phyloP scores from a whole-genome alignment of 2,797 vertebrate species.

The Phrynocephalus vlangalii region DNA sequence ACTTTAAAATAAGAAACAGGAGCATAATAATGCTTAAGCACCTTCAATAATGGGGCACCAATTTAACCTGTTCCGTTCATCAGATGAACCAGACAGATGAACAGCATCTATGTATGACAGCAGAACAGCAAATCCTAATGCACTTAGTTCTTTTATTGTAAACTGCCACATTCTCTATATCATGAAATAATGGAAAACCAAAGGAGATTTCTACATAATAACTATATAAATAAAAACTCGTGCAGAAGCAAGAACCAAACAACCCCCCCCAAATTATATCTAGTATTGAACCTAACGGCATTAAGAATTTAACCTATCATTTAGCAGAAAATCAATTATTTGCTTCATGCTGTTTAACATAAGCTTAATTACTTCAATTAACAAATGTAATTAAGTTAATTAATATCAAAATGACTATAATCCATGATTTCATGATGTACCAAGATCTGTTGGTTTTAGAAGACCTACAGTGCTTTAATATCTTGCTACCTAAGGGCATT shows the following conservation, averaged over 20 bases:
- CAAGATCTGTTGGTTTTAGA: not conserved
- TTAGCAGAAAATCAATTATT: conserved; percentile 28
- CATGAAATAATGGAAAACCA: not conserved
- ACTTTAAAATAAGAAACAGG: not conserved
- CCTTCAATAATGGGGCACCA: not conserved
- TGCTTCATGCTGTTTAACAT: conserved; percentile 30
- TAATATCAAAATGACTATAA: conserved; percentile 41
- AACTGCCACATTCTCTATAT: not conserved
- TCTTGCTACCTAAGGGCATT: not conserved
- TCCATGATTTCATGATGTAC: conserved; percentile 32
- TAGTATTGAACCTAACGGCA: not conserved
- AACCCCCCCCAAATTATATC: not conserved
- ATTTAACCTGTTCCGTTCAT: not conserved
- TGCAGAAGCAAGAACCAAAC: not conserved
- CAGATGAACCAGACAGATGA: not conserved
- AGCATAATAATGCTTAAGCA: not conserved
- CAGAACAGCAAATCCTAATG: not conserved
- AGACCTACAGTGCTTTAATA: not conserved
- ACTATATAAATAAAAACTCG: conserved; percentile 16
- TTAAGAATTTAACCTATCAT: not conserved
- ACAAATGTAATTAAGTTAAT: conserved; percentile 50
- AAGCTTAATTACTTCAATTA: conserved; percentile 34
- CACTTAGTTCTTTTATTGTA: not conserved
- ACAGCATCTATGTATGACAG: not conserved
- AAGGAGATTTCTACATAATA: not conserved